Evolutionary conservation across 2,113 vertebrate species (phyloP), one percentile per base, ranked within the genome.

Genomic region (Fregata magnificens): DNA sequence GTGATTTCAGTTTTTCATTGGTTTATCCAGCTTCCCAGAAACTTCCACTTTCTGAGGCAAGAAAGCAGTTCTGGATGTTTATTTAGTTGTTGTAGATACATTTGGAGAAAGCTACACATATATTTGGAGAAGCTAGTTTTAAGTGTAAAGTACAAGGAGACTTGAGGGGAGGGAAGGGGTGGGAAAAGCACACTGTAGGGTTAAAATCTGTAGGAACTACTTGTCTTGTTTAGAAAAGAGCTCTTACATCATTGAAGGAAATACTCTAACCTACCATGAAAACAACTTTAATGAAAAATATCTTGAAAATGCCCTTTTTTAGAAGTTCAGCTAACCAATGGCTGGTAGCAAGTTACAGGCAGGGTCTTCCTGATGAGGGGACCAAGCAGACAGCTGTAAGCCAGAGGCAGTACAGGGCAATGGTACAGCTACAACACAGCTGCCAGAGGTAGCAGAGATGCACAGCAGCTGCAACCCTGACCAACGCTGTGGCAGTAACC

Each of bases 1-100:
- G 76, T 52, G 82, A 93, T 83, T 93, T 88, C 67, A 78, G 66
- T 73, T 92, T 86, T 65, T 82, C 16, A 67, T 36, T 73, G 90
- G 45, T 77, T 91, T 73, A 82, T 52, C 36, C 62, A 80, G 0
- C 83, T 91, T 82, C 66, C 34, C 32, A 88, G 83, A 95, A 93
- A 82, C 72, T 95, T 88, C 8, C 36, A 56, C 20, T 49, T 87
- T 88, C 62, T 53, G 58, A 79, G 38, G 45, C 40, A 85, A 91
- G 74, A 79, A 83, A 86, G 16, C 16, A 69, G 47, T 38, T 49
- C 47, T 82, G 34, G 15, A 15, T 76, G 25, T 42, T 93, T 83
- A 11, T 81, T 91, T 73, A 78, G 67, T 87, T 82, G 52, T 31
- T 66, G 42, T 44, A 93, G 62, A 26, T 52, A 65, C 12, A 25